These are phyloP conservation scores for Passerina amoena DNA, from an alignment of 2,113 vertebrate species.

Conservation along the genomic window DNA sequence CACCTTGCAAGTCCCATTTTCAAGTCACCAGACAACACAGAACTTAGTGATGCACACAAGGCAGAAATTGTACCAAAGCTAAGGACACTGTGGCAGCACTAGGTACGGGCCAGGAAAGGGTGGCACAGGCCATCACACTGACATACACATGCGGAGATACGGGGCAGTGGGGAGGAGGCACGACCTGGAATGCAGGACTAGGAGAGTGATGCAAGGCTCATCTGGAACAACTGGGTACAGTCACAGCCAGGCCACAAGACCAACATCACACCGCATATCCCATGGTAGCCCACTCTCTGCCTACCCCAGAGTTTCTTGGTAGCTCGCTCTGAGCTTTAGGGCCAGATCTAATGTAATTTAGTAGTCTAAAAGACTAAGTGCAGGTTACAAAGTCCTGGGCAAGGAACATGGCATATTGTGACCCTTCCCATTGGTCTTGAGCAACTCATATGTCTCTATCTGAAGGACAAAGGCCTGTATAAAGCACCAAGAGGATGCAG, in stretches of 20 bases:
- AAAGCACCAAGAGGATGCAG: neutral
- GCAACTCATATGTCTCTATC: neutral
- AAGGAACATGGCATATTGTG: neutral
- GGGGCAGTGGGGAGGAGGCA: neutral
- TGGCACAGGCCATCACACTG: neutral
- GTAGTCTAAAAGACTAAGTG: neutral
- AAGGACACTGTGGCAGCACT: neutral
- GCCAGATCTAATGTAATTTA: neutral
- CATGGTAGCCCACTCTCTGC: conserved; percentile 61
- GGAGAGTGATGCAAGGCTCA: conserved; percentile 43
- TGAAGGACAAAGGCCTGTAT: neutral
- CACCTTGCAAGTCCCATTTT: neutral
- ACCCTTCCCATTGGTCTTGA: neutral
- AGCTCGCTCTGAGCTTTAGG: neutral
- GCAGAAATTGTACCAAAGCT: conserved; percentile 12
- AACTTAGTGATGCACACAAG: neutral
- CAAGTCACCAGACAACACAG: conserved; percentile 12
- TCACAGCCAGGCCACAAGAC: conserved; percentile 61
- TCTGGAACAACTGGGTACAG: conserved; percentile 35
- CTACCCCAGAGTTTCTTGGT: conserved; percentile 9
- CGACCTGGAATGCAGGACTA: conserved; percentile 15
- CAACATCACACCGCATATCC: conserved; percentile 47
- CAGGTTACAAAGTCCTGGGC: neutral
- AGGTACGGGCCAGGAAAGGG: neutral
- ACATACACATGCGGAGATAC: conserved; percentile 47